Percentiles rank a stretch among this genome's conserved stretches.
Conservation (phyloP, 2,888 invertebrate genomes). For the Pediacus dermestoides region DNA sequence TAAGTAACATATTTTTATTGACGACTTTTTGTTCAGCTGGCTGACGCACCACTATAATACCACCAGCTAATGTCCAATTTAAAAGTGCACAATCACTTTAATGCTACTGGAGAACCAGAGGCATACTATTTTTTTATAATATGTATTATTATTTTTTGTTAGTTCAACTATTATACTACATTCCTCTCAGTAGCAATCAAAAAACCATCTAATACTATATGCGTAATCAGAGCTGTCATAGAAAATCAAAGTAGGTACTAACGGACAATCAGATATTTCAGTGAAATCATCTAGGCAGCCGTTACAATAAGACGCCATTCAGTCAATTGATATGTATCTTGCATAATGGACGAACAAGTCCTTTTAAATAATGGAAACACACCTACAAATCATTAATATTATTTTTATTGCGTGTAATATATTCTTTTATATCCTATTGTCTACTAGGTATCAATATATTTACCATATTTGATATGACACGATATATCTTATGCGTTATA, state of each 20-base stretch:
- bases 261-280: slow-evolving; percentile 9
- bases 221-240: slow-evolving; percentile 23
- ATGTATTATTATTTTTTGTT: slow-evolving; percentile 6
- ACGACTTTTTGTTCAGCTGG: too few species aligned
- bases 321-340: slow-evolving; percentile 23
- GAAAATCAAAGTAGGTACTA: slow-evolving; percentile 16
- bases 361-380: slow-evolving; percentile 25
- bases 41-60: too few species aligned
- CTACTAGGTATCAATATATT: too few species aligned
- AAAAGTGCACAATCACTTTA: slow-evolving; percentile 8
- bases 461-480: too few species aligned
- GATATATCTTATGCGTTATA: too few species aligned
- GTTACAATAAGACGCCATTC: slow-evolving; percentile 16
- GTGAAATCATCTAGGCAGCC: slow-evolving; percentile 10
- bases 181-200: slow-evolving; percentile 22
- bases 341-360: slow-evolving; percentile 21
- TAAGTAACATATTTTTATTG: slow-evolving; percentile 5
- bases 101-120: slow-evolving; percentile 4
- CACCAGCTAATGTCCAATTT: slow-evolving; percentile 6
- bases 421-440: too few species aligned
- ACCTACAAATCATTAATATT: too few species aligned
- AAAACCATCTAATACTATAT: slow-evolving; percentile 18
- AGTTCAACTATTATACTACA: slow-evolving; percentile 16
- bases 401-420: too few species aligned
- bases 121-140: slow-evolving; percentile 5